Evolutionary conservation across 2,797 vertebrate species (phyloP).

Genomic region (Sphaeramia orbicularis): DNA sequence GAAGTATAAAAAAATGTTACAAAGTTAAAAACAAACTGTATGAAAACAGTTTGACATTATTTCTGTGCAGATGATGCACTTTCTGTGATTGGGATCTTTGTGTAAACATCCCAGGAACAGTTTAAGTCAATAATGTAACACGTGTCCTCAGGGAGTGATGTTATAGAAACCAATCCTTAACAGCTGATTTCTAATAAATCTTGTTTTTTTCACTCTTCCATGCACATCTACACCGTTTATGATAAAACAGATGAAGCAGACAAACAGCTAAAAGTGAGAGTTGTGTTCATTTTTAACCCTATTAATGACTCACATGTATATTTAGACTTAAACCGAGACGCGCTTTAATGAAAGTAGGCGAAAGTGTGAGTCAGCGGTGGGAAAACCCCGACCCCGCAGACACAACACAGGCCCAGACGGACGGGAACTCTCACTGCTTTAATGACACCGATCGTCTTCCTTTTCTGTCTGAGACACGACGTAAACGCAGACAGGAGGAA

Average conservation of each 20-base stretch:
- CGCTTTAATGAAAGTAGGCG: slow-evolving; percentile 9
- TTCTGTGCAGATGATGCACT: too few species aligned
- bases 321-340: not conserved
- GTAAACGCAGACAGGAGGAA: not conserved
- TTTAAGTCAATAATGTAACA: too few species aligned
- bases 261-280: not conserved
- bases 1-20: too few species aligned
- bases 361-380: slow-evolving; percentile 35
- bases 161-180: too few species aligned
- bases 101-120: too few species aligned
- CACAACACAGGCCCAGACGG: slow-evolving; percentile 51
- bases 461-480: slow-evolving; percentile 26
- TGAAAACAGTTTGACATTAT: too few species aligned
- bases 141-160: too few species aligned
- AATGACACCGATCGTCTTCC: slow-evolving; percentile 40
- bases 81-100: too few species aligned
- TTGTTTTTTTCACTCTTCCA: too few species aligned
- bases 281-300: not conserved
- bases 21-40: too few species aligned
- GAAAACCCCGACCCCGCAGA: slow-evolving; percentile 32
- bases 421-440: slow-evolving; percentile 37
- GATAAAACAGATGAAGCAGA: not conserved
- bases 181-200: not conserved
- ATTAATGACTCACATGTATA: slow-evolving; percentile 18
- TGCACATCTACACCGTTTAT: not conserved